Conservation (phyloP, 1,140 invertebrate genomes). For the Ostrea edulis region DNA sequence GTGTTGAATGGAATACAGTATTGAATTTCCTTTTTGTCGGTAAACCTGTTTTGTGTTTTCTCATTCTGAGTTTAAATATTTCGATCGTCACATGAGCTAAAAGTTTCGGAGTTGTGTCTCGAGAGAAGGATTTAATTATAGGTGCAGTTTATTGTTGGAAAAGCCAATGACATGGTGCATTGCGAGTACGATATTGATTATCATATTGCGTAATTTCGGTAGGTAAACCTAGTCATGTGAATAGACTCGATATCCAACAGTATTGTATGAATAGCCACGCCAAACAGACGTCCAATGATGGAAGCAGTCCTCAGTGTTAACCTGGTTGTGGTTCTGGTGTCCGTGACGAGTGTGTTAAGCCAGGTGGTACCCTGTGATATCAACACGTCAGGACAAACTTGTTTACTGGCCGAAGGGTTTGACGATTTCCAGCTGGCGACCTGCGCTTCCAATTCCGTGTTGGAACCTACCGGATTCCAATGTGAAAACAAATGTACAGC, state of each 20-base stretch:
- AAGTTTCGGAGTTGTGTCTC: too few relatives aligned
- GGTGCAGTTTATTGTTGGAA: too few relatives aligned
- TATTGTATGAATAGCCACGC: not conserved
- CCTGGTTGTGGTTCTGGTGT: not conserved
- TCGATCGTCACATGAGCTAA: too few relatives aligned
- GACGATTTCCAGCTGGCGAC: not conserved
- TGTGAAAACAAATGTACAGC: not conserved
- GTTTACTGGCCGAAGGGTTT: not conserved
- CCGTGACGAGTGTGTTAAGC: not conserved
- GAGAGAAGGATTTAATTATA: too few relatives aligned
- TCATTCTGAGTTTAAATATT: too few relatives aligned
- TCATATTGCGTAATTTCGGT: too few relatives aligned
- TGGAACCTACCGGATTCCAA: not conserved
- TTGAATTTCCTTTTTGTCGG: too few relatives aligned
- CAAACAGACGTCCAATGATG: not conserved
- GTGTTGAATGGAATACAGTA: too few relatives aligned
- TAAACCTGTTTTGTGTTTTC: too few relatives aligned
- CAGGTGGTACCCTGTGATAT: not conserved
- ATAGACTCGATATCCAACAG: not conserved
- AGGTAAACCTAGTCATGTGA: too few relatives aligned
- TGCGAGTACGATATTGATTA: too few relatives aligned
- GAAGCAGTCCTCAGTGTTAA: not conserved
- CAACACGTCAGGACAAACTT: not conserved
- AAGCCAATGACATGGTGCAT: too few relatives aligned
- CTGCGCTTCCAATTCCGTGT: not conserved